Evolutionary conservation across 1,140 invertebrate species (phyloP).

Genomic region (Pseudomyrmex concolor): DNA sequence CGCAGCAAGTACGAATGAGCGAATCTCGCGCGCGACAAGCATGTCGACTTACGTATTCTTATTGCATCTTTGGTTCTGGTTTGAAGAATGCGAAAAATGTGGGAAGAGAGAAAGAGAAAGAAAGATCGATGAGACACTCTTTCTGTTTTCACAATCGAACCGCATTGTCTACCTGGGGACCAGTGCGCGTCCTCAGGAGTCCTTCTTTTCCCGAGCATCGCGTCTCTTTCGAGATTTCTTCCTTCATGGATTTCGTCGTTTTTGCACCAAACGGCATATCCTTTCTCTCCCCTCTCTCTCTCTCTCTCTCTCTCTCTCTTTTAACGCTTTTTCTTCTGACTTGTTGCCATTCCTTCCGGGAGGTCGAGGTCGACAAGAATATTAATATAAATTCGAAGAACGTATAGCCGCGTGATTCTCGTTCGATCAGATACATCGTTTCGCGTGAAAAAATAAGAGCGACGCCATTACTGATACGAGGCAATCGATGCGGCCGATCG

Average conservation of each 20-base stretch:
- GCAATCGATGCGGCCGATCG: slow-evolving; percentile 58
- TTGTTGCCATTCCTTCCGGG: slow-evolving; percentile 60
- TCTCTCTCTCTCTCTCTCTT: slow-evolving; percentile 37
- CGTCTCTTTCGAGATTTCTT: slow-evolving; percentile 56
- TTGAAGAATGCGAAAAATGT: slow-evolving; percentile 79
- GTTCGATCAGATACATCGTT: not conserved
- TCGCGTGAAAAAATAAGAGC: slow-evolving; percentile 18
- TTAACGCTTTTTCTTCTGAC: slow-evolving; percentile 39
- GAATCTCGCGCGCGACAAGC: slow-evolving; percentile 32
- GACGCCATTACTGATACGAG: slow-evolving; percentile 31
- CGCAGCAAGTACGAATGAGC: slow-evolving; percentile 20
- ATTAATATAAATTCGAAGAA: slow-evolving; percentile 18
- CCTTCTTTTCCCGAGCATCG: slow-evolving; percentile 43
- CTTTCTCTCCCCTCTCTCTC: slow-evolving; percentile 19
- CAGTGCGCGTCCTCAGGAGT: slow-evolving; percentile 32
- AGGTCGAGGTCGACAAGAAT: slow-evolving; percentile 49
- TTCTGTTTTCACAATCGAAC: slow-evolving; percentile 55
- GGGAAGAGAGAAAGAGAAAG: slow-evolving; percentile 66
- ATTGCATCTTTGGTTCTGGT: slow-evolving; percentile 73
- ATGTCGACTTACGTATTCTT: slow-evolving; percentile 72
- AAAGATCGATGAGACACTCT: slow-evolving; percentile 49
- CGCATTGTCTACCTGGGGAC: slow-evolving; percentile 55
- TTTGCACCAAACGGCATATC: not conserved
- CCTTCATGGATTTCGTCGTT: slow-evolving; percentile 28
- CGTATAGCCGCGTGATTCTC: slow-evolving; percentile 16